These are phyloP conservation scores for Sapajus apella DNA, from an alignment of 2,113 vertebrate species.

Conservation along the genomic window DNA sequence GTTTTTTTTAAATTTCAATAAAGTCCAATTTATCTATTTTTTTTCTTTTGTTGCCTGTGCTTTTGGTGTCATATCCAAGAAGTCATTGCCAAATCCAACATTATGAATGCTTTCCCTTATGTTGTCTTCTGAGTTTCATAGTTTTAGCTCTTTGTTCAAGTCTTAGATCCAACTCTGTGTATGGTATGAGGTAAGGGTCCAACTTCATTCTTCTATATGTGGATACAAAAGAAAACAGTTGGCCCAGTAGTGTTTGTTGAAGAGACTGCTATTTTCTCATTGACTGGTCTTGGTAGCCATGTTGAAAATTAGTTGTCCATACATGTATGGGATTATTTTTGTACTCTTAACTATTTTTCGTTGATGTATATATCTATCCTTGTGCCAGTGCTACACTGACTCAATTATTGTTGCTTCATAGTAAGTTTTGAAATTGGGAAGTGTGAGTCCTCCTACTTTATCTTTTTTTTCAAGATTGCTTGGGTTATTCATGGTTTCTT, in stretches of 20 bases:
- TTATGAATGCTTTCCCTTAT: background rate
- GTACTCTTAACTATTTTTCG: background rate
- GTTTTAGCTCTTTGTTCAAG: background rate
- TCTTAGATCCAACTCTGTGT: background rate
- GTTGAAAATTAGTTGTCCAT: background rate
- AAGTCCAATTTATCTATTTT: background rate
- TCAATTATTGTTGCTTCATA: background rate
- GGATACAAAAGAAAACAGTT: background rate
- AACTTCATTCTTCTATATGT: background rate
- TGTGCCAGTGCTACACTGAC: background rate
- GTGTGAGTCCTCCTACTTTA: background rate
- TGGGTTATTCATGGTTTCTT: background rate
- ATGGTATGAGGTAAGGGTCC: background rate
- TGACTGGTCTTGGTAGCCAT: background rate
- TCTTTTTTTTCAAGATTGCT: background rate
- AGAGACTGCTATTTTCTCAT: background rate
- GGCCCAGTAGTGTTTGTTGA: background rate
- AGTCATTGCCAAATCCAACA: background rate
- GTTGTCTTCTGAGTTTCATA: background rate
- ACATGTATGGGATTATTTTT: background rate
- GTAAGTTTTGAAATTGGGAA: background rate
- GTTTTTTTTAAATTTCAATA: background rate
- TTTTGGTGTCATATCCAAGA: background rate
- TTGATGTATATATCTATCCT: background rate
- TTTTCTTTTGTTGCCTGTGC: background rate